Evolutionary conservation across 2,888 invertebrate species (phyloP).

Genomic region (Trissoscelio sp.): DNA sequence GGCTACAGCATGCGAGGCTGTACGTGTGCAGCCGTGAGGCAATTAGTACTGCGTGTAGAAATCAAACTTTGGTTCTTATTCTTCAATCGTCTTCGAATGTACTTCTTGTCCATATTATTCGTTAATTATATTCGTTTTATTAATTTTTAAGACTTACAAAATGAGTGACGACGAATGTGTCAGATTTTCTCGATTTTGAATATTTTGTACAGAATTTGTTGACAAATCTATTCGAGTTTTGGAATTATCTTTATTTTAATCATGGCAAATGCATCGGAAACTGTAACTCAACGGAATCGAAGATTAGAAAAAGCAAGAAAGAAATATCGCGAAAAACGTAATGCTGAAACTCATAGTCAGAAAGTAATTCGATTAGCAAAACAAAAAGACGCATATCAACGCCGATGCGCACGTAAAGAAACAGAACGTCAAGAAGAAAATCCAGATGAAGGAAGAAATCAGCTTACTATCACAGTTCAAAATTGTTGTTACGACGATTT

Average conservation of each 20-base stretch:
- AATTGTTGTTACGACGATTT: constrained; percentile 15
- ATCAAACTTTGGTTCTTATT: too few species aligned
- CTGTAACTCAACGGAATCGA: constrained; percentile 16
- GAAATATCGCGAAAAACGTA: constrained; percentile 1
- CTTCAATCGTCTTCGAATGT: too few species aligned
- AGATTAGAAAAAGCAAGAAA: constrained; percentile 21
- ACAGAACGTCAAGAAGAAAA: constrained; percentile 12
- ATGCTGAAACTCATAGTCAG: constrained; percentile 15
- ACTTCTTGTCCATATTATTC: too few species aligned
- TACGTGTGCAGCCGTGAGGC: too few species aligned
- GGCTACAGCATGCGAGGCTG: too few species aligned
- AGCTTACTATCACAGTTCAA: constrained; percentile 17
- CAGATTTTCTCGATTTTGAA: too few species aligned
- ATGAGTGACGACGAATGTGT: too few species aligned
- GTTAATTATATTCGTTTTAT: too few species aligned
- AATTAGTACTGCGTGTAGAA: too few species aligned
- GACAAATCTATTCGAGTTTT: too few species aligned
- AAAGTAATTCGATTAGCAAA: constrained; percentile 16
- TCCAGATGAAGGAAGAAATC: constrained; percentile 12
- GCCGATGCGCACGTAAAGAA: constrained; percentile 12
- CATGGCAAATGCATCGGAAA: constrained; percentile 21
- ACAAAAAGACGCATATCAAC: constrained; percentile 9
- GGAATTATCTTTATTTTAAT: constrained; percentile 17
- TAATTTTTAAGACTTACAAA: constrained; percentile 8
- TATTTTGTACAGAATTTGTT: too few species aligned